These are phyloP conservation scores for Bruchidius siliquastri DNA, from an alignment of 2,888 invertebrate genomes.

Conservation along the genomic window DNA sequence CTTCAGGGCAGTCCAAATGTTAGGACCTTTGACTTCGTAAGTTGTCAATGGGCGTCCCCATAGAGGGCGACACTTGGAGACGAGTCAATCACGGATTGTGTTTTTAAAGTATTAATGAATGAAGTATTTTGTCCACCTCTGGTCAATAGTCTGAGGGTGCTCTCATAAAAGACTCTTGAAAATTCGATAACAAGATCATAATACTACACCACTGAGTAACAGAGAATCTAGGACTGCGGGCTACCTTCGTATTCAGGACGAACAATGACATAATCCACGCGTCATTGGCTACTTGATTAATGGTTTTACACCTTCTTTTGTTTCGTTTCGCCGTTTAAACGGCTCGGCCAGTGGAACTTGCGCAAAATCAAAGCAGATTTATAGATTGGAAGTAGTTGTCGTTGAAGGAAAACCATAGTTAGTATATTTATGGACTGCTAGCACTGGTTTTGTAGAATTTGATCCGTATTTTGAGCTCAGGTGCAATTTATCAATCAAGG, in stretches of 20 bases:
- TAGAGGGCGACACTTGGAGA: no score
- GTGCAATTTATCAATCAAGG: neutral
- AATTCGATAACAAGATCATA: no score
- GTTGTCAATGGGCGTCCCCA: no score
- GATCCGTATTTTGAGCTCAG: neutral
- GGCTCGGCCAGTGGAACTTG: neutral
- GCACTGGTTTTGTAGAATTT: neutral
- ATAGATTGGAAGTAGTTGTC: neutral
- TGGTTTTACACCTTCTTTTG: slow-evolving; percentile 12
- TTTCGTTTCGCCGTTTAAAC: slow-evolving; percentile 6
- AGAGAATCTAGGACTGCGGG: slow-evolving; percentile 4
- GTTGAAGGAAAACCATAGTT: neutral
- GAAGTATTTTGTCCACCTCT: no score
- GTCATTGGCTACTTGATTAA: slow-evolving; percentile 14
- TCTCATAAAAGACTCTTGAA: no score
- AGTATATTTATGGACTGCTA: neutral
- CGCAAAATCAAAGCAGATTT: neutral
- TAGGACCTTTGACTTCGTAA: no score
- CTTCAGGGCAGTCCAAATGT: no score
- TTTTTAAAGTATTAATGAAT: no score
- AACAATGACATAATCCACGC: slow-evolving; percentile 16
- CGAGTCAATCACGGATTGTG: no score
- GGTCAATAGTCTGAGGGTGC: no score
- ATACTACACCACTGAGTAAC: slow-evolving; percentile 2
- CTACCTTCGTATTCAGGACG: slow-evolving; percentile 6